Percentiles rank a stretch among this genome's conserved stretches.
Conservation (phyloP, 2,113 vertebrate genomes). For the Lycocorax pyrrhopterus region DNA sequence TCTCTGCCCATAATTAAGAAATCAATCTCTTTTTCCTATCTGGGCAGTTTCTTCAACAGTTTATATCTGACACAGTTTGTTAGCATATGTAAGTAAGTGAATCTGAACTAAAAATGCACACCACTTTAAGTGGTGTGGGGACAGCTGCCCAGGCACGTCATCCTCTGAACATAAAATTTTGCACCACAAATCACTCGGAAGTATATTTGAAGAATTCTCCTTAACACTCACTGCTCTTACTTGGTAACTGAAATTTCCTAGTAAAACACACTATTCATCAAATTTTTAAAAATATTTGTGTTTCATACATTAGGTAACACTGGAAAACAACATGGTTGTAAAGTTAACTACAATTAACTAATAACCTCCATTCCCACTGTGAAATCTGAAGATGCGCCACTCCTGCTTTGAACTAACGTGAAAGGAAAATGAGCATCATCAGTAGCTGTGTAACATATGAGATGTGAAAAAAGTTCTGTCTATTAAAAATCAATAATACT, state of each 20-base stretch:
- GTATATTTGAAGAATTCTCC: not conserved
- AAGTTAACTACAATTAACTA: not conserved
- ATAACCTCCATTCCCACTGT: not conserved
- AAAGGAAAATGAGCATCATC: not conserved
- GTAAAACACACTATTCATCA: not conserved
- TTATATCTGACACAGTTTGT: not conserved
- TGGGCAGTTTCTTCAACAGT: not conserved
- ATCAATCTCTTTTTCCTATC: not conserved
- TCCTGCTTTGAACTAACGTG: not conserved
- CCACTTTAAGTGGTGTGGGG: not conserved
- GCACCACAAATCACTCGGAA: not conserved
- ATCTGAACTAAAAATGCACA: not conserved
- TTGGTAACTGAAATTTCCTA: not conserved
- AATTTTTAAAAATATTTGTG: not conserved
- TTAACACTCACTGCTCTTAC: not conserved
- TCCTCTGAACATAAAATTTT: not conserved
- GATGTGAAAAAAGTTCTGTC: not conserved
- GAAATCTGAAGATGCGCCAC: not conserved
- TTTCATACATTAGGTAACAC: not conserved
- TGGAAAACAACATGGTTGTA: not conserved
- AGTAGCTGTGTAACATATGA: not conserved
- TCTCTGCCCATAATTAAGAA: not conserved
- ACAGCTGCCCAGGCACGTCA: not conserved
- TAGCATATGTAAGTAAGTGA: not conserved
- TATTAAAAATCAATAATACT: not conserved